These are phyloP conservation scores for Coenonympha arcania DNA, from an alignment of 2,888 invertebrate genomes.

Conservation along the genomic window DNA sequence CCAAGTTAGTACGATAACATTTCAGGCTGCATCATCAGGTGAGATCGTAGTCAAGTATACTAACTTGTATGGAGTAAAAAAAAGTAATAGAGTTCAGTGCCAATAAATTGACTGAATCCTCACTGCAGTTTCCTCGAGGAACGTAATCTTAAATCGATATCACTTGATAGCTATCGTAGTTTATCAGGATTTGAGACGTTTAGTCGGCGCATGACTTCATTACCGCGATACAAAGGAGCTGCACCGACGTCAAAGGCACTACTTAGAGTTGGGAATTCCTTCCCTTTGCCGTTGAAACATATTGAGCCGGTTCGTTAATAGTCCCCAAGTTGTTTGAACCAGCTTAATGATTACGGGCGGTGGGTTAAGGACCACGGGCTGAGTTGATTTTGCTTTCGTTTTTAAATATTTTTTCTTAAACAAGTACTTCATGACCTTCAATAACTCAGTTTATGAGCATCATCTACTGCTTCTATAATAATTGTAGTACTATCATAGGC, in stretches of 20 bases:
- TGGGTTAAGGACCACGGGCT: slow-evolving; percentile 18
- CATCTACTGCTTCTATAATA: too few relatives aligned
- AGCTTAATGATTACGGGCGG: slow-evolving; percentile 20
- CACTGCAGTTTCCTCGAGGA: slow-evolving; percentile 16
- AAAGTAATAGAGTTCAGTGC: too few relatives aligned
- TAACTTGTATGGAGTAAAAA: too few relatives aligned
- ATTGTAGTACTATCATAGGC: too few relatives aligned
- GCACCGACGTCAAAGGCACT: slow-evolving; percentile 44
- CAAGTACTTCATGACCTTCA: too few relatives aligned
- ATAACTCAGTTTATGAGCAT: too few relatives aligned
- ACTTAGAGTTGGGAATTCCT: slow-evolving; percentile 32
- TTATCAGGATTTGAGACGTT: slow-evolving; percentile 51
- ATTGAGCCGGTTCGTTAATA: slow-evolving; percentile 30
- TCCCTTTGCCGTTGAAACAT: slow-evolving; percentile 29
- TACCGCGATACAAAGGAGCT: slow-evolving; percentile 43
- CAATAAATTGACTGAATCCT: too few relatives aligned
- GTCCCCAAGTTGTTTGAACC: slow-evolving; percentile 30
- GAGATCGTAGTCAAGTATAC: too few relatives aligned
- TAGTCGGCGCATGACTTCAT: slow-evolving; percentile 50
- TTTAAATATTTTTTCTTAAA: too few relatives aligned
- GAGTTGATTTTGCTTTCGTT: slow-evolving; percentile 11
- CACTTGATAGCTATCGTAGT: slow-evolving; percentile 46
- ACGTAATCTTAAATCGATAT: slow-evolving; percentile 44
- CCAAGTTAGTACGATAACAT: too few relatives aligned
- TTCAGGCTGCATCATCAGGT: too few relatives aligned